Conservation (phyloP, 2,797 vertebrate genomes). For the Alfaro cultratus region DNA sequence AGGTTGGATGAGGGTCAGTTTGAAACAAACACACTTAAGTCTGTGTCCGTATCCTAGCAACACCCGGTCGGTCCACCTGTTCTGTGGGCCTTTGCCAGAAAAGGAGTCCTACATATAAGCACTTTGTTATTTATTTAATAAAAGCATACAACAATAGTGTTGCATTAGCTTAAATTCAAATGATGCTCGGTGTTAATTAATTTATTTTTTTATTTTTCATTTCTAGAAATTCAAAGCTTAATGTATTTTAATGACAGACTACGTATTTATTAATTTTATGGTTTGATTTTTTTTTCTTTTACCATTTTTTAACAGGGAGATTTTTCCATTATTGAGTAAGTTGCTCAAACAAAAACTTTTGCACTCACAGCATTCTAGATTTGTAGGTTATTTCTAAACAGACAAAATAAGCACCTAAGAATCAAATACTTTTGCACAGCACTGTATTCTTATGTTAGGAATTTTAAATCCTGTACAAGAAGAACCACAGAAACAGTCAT, state of each 20-base stretch:
- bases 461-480: no score
- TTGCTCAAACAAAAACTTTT: background rate
- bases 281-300: background rate
- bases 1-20: constrained; percentile 55
- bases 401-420: background rate
- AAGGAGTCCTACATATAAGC: constrained; percentile 21
- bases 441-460: no score
- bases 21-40: constrained; percentile 26
- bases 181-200: background rate
- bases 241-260: background rate
- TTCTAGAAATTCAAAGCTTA: background rate
- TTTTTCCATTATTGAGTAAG: background rate
- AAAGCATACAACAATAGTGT: background rate
- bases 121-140: constrained; percentile 19
- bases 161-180: background rate
- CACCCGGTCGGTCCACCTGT: constrained; percentile 58
- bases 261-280: background rate
- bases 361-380: background rate
- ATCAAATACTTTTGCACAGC: background rate
- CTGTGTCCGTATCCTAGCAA: constrained; percentile 68
- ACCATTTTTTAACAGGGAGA: background rate
- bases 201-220: background rate
- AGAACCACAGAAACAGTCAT: no score
- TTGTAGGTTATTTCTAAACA: background rate
- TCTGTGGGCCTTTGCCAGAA: constrained; percentile 43